Conservation (phyloP, 2,113 vertebrate species). For the Agelaius tricolor region DNA sequence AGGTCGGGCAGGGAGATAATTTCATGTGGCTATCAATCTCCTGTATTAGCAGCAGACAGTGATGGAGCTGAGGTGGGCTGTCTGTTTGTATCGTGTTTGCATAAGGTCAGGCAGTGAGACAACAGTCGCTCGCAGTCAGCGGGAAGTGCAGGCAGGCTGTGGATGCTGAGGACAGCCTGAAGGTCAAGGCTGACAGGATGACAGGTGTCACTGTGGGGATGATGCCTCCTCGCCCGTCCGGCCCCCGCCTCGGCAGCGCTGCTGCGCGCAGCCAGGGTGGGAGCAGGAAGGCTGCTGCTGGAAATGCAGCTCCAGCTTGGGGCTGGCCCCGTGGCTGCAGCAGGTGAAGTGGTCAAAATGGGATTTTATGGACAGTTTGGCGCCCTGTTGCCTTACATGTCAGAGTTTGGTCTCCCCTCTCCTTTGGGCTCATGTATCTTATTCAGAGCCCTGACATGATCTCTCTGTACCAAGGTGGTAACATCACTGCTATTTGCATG, state of each 20-base stretch:
- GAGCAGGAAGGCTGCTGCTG: background rate
- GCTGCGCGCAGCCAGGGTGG: background rate
- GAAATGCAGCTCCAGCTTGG: slow-evolving; percentile 23
- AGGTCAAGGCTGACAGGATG: slow-evolving; percentile 84
- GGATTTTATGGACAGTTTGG: background rate
- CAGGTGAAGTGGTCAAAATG: slow-evolving; percentile 51
- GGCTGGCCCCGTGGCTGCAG: background rate
- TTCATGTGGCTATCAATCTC: slow-evolving; percentile 72
- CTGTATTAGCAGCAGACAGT: slow-evolving; percentile 66
- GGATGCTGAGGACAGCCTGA: slow-evolving; percentile 71
- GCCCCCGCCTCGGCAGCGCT: slow-evolving; percentile 57
- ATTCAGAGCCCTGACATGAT: background rate
- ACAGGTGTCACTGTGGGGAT: slow-evolving; percentile 77
- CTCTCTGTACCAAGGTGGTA: background rate
- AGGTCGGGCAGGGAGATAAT: slow-evolving; percentile 68
- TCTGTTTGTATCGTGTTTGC: slow-evolving; percentile 79
- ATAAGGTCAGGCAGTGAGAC: slow-evolving; percentile 77
- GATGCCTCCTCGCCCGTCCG: slow-evolving; percentile 68
- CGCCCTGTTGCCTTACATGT: background rate
- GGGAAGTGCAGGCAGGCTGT: slow-evolving; percentile 63
- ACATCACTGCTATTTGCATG: background rate
- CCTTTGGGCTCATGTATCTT: background rate
- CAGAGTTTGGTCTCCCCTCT: background rate
- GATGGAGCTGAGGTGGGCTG: slow-evolving; percentile 77
- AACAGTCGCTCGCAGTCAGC: slow-evolving; percentile 75